Percentiles rank a stretch among this genome's conserved stretches.
Evolutionary conservation across 2,113 vertebrate genomes (phyloP).

Genomic region (Psilopsiagon aurifrons): DNA sequence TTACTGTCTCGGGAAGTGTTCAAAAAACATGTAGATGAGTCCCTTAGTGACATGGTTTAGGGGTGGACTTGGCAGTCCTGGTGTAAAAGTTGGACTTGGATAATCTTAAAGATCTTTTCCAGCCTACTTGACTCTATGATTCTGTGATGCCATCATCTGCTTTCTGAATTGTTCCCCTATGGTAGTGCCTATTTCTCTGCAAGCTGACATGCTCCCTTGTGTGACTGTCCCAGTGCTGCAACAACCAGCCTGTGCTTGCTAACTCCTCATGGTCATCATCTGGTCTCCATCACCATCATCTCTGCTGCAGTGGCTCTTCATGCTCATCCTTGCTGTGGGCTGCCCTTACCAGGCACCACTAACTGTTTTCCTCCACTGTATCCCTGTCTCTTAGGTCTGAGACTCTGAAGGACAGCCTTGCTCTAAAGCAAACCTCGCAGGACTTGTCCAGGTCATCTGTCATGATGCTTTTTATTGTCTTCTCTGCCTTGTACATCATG

Average conservation of each 20-base stretch:
- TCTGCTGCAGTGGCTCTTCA: neutral
- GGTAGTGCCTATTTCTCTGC: fast-evolving
- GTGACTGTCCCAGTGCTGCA: neutral
- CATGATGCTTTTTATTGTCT: neutral
- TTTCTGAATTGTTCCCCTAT: fast-evolving
- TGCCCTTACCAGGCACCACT: neutral
- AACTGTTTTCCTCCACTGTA: neutral
- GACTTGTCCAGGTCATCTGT: neutral
- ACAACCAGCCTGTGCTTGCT: neutral
- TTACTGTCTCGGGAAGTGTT: no score
- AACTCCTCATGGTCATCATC: neutral
- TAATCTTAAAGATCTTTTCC: no score
- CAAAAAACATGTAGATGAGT: no score
- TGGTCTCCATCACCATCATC: neutral
- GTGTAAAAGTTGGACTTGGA: no score
- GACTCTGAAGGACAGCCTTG: neutral
- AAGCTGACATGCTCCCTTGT: fast-evolving
- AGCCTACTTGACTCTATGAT: no score
- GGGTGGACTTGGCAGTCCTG: no score
- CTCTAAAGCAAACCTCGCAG: neutral
- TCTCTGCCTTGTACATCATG: neutral
- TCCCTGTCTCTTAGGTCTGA: neutral
- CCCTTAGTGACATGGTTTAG: no score
- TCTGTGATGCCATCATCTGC: no score
- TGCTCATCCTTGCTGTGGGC: neutral